Evolutionary conservation across 2,888 invertebrate genomes (phyloP).

Genomic region (Pterobdella sp.): DNA sequence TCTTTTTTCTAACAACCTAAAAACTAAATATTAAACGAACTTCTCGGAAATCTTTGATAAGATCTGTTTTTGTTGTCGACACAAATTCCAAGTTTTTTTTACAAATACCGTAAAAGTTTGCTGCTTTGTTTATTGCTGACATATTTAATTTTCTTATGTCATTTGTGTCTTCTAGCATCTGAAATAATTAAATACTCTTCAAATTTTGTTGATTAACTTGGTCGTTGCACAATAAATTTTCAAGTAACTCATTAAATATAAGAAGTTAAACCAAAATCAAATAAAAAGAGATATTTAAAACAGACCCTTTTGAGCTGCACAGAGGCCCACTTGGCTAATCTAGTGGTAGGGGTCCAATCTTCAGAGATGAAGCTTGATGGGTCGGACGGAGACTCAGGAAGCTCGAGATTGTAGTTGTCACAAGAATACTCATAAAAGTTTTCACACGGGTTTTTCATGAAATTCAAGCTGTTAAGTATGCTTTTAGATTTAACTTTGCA

Average conservation of each 20-base stretch:
- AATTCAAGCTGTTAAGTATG: background rate
- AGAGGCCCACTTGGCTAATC: conserved; percentile 21
- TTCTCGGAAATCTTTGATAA: background rate
- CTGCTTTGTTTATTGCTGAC: background rate
- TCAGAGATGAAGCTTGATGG: background rate
- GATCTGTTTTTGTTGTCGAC: background rate
- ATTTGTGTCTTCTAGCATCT: conserved; percentile 24
- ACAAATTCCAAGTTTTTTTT: background rate
- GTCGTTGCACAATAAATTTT: background rate
- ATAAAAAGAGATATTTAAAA: background rate
- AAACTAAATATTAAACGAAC: background rate
- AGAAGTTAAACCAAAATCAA: background rate
- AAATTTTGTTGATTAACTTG: too few relatives aligned
- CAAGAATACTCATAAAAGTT: conserved; percentile 46
- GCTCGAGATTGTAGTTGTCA: conserved; percentile 41
- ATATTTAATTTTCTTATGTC: background rate
- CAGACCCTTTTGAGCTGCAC: conserved; percentile 22
- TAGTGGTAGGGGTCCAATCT: conserved; percentile 19
- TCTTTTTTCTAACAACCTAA: too few relatives aligned
- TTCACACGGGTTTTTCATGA: conserved; percentile 42
- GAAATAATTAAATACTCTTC: too few relatives aligned
- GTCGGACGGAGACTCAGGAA: background rate
- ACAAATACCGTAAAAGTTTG: conserved; percentile 17
- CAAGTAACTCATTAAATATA: background rate
- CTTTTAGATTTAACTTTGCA: conserved; percentile 13